Percentiles rank a stretch among this genome's conserved stretches.
Conservation (phyloP, 2,888 invertebrate genomes). For the Gnatocerus cornutus region DNA sequence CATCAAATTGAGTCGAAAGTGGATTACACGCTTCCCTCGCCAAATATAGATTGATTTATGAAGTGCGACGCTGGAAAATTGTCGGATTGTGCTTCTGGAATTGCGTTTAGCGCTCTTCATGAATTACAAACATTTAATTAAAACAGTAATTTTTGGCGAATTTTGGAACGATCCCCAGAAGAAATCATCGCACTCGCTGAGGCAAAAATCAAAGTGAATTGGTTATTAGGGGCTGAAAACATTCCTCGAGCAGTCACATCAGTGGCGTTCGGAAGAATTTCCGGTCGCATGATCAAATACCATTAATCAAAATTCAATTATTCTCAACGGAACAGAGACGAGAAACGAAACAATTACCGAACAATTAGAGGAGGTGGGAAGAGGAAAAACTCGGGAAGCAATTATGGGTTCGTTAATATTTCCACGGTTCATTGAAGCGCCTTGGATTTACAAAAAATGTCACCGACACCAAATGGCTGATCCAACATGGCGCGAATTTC, state of each 20-base stretch:
- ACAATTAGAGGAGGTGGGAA: conserved; percentile 4
- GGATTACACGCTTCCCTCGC: not conserved
- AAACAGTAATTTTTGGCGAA: conserved; percentile 15
- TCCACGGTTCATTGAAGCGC: conserved; percentile 1
- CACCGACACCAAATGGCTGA: too few relatives aligned
- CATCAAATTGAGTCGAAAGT: conserved; percentile 13
- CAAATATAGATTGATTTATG: conserved; percentile 5
- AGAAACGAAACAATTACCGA: not conserved
- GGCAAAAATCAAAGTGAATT: too few relatives aligned
- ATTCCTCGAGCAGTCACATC: not conserved
- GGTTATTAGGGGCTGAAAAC: not conserved
- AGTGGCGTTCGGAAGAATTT: not conserved
- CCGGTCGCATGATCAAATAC: not conserved
- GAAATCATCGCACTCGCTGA: too few relatives aligned
- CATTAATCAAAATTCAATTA: conserved; percentile 2
- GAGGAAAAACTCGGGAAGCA: not conserved
- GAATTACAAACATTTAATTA: conserved; percentile 25
- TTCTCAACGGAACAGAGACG: not conserved
- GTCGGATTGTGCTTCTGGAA: conserved; percentile 19
- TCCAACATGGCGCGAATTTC: too few relatives aligned
- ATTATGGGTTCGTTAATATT: not conserved
- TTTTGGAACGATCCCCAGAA: not conserved
- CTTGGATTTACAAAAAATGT: not conserved
- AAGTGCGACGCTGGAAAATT: not conserved
- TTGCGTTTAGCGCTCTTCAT: conserved; percentile 16